These are phyloP conservation scores for Ciconia maguari DNA, from an alignment of 2,113 vertebrate species.

Conservation along the genomic window DNA sequence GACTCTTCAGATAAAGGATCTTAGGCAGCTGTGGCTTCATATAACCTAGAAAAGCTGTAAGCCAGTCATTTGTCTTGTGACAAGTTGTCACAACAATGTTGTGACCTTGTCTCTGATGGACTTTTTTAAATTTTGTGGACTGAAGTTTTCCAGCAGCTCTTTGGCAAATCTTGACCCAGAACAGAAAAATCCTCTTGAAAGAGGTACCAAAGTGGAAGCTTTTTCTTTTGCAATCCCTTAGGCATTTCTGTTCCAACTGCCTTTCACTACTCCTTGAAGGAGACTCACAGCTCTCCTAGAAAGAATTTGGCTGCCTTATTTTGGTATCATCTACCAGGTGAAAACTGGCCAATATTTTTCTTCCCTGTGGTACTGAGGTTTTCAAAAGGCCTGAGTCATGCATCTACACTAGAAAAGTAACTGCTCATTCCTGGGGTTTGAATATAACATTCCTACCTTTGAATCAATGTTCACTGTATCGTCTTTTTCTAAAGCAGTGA, in stretches of 20 bases:
- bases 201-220: not conserved
- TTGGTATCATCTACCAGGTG: not conserved
- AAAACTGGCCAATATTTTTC: not conserved
- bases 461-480: not conserved
- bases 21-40: not conserved
- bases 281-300: not conserved
- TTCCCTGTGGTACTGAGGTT: not conserved
- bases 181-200: not conserved
- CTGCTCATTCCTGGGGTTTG: not conserved
- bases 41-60: not conserved
- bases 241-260: not conserved
- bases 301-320: not conserved
- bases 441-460: not conserved
- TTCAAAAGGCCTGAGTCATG: not conserved
- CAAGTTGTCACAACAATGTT: not conserved
- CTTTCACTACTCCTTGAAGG: not conserved
- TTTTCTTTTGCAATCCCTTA: not conserved
- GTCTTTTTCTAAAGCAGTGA: not conserved
- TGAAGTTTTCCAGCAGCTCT: not conserved
- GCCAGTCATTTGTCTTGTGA: not conserved
- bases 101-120: not conserved
- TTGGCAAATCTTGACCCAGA: not conserved
- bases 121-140: not conserved
- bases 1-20: not conserved
- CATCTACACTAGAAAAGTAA: not conserved